Percentiles rank a stretch among this genome's conserved stretches.
Evolutionary conservation across 2,113 vertebrate species (phyloP).

Genomic region (Oostethus manadensis): DNA sequence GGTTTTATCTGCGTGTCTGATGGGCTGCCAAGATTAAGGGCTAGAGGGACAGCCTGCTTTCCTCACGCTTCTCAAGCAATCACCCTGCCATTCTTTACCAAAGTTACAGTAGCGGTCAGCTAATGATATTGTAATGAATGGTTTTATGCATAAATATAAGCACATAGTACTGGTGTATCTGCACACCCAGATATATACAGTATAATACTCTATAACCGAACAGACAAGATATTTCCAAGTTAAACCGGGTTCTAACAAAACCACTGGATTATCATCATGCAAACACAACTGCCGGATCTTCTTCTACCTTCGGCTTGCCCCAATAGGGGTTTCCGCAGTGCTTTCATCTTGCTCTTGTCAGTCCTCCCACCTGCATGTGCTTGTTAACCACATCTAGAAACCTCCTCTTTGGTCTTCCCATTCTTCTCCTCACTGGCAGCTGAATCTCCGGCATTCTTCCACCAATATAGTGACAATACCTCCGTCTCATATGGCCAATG

Average conservation of each 20-base stretch:
- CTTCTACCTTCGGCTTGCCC: too few relatives aligned
- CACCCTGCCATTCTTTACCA: conserved; percentile 15
- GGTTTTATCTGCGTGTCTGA: conserved; percentile 56
- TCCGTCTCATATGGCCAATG: background rate
- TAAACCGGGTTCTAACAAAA: conserved; percentile 25
- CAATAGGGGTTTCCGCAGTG: too few relatives aligned
- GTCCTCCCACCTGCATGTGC: too few relatives aligned
- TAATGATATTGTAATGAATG: too few relatives aligned
- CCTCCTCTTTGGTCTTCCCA: too few relatives aligned
- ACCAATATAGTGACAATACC: background rate
- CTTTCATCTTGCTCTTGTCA: too few relatives aligned
- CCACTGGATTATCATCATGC: conserved; percentile 28
- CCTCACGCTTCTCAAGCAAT: conserved; percentile 1
- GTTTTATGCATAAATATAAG: background rate
- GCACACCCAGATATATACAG: background rate
- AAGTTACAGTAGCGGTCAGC: conserved; percentile 5
- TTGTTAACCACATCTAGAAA: too few relatives aligned
- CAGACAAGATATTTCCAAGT: conserved; percentile 14
- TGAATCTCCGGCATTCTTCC: too few relatives aligned
- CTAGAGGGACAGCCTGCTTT: conserved; percentile 27
- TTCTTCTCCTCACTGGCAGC: too few relatives aligned
- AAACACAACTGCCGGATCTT: conserved; percentile 13
- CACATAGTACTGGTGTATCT: background rate
- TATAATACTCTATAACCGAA: conserved; percentile 8
- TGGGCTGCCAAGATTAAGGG: conserved; percentile 50